These are phyloP conservation scores for Papilio aristodemus DNA, from an alignment of 1,140 invertebrate genomes.

Conservation along the genomic window DNA sequence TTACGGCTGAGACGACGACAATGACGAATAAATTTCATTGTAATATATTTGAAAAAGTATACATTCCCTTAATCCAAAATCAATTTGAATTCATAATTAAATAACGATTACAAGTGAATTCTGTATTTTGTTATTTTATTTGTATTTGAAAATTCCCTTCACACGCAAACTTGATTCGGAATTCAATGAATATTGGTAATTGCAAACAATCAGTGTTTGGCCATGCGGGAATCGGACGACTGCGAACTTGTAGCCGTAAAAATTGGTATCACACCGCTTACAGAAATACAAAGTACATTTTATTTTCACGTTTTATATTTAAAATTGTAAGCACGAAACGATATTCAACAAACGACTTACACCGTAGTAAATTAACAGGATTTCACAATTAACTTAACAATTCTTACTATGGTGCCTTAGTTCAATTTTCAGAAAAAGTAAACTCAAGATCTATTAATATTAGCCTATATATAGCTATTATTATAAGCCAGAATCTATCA, in stretches of 20 bases:
- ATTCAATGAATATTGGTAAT: conserved; percentile 20
- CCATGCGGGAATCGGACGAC: neutral
- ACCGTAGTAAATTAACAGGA: neutral
- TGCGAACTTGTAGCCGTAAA: neutral
- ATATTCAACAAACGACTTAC: neutral
- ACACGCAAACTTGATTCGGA: conserved; percentile 3
- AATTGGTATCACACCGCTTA: neutral
- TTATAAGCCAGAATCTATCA: no score
- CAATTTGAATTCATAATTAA: neutral
- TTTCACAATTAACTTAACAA: neutral
- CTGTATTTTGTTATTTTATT: conserved; percentile 3
- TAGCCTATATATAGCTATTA: no score
- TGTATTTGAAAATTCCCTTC: conserved; percentile 9
- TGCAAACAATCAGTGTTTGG: conserved; percentile 14
- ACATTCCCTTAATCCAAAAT: neutral
- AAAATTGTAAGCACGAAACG: neutral
- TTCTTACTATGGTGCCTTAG: neutral
- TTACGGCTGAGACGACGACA: no score
- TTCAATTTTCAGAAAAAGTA: neutral
- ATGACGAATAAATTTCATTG: no score
- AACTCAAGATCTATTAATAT: neutral
- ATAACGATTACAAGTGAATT: neutral
- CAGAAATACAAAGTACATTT: conserved; percentile 9
- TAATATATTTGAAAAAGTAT: neutral
- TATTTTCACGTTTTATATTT: neutral